Percentiles rank a stretch among this genome's conserved stretches.
phyloP scores from a whole-genome alignment of 2,113 vertebrate genomes.

The Chaetorhynchus papuensis region DNA sequence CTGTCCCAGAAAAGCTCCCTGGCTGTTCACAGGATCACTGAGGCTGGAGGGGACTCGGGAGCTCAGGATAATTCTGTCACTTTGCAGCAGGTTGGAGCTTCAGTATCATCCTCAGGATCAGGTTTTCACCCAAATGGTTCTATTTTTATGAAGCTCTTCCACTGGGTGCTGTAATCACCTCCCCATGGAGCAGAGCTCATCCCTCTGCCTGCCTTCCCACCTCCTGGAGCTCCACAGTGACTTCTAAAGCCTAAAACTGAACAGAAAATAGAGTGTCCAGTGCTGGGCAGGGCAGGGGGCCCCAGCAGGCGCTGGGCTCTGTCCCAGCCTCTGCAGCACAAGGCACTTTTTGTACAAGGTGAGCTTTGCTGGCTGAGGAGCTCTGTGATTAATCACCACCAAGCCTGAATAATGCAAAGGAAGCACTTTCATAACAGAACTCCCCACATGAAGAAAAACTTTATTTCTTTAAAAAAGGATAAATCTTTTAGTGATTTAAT shows the following conservation, averaged over 20 bases:
- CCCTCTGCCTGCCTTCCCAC: neutral
- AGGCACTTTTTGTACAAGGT: neutral
- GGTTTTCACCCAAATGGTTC: neutral
- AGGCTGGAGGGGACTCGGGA: neutral
- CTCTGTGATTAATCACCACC: neutral
- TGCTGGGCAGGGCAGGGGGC: neutral
- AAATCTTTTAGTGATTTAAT: neutral
- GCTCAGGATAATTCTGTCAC: neutral
- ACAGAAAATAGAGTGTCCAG: rapidly evolving
- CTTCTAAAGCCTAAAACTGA: neutral
- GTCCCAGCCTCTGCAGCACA: neutral
- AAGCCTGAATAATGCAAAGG: neutral
- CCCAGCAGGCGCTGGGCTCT: neutral
- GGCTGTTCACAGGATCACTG: neutral
- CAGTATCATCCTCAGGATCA: neutral
- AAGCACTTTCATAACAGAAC: neutral
- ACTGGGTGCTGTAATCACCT: neutral
- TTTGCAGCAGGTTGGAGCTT: neutral
- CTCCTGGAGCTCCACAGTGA: neutral
- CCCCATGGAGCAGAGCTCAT: neutral
- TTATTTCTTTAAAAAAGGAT: neutral
- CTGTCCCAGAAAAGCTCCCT: neutral
- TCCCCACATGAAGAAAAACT: neutral
- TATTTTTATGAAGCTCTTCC: neutral
- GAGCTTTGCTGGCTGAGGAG: neutral